Conservation (phyloP, 2,888 invertebrate genomes). For the Synergus laeviventris region DNA sequence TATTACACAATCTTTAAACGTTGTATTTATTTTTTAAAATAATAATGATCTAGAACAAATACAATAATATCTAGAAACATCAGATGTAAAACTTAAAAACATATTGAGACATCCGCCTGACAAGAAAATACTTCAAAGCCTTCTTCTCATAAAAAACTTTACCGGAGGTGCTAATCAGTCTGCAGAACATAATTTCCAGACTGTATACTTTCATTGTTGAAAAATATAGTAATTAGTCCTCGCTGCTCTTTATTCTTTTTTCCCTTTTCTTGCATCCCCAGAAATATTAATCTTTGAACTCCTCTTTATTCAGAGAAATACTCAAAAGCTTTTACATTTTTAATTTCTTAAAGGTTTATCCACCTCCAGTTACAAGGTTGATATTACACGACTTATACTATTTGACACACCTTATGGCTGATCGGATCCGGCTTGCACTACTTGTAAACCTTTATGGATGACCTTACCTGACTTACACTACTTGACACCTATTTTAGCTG, state of each 20-base stretch:
- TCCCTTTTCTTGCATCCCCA: neutral
- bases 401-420: neutral
- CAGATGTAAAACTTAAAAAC: neutral
- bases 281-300: conserved; percentile 24
- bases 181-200: conserved; percentile 3
- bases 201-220: neutral
- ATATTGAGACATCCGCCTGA: neutral
- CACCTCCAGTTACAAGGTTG: too few relatives aligned
- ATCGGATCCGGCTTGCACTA: neutral
- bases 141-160: neutral
- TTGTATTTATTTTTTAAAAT: neutral
- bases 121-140: neutral
- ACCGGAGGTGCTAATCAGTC: conserved; percentile 27
- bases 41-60: neutral
- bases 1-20: too few relatives aligned
- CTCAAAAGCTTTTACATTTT: neutral
- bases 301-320: neutral
- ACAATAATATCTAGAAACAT: neutral
- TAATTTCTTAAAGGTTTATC: too few relatives aligned
- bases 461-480: neutral
- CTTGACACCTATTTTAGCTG: neutral
- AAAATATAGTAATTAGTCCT: conserved; percentile 17
- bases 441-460: neutral
- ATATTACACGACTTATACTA: too few relatives aligned
- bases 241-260: neutral